These are phyloP conservation scores for Apodemus agrarius DNA, from an alignment of 2,797 vertebrate species.

Conservation along the genomic window DNA sequence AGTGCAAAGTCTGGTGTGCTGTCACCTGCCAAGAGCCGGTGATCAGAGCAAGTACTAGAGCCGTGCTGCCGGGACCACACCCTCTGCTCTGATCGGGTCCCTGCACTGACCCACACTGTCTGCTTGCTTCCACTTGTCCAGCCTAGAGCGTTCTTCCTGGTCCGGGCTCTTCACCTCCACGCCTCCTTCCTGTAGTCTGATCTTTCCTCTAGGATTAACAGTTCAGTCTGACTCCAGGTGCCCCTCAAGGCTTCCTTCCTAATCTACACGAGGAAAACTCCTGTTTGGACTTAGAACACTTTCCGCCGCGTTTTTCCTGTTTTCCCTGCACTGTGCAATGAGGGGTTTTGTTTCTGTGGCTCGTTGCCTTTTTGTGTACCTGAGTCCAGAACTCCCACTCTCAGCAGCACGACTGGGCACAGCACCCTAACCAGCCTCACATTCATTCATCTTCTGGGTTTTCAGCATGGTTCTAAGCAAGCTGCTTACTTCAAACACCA, in stretches of 20 bases:
- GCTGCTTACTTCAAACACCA: no score
- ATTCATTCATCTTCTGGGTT: neutral
- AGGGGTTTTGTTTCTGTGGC: neutral
- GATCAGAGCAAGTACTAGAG: neutral
- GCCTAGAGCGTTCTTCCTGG: no score
- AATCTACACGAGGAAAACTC: neutral
- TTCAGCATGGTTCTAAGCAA: neutral
- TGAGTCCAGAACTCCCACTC: neutral
- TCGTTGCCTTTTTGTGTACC: neutral
- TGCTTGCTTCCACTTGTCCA: neutral
- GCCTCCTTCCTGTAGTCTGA: neutral
- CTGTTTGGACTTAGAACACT: neutral
- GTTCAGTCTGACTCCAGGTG: neutral
- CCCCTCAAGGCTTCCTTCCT: neutral
- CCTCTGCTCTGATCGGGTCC: neutral
- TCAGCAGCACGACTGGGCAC: no score
- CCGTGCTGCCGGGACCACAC: neutral
- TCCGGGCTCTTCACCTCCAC: neutral
- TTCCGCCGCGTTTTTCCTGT: accelerated
- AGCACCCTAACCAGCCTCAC: neutral
- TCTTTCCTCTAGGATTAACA: neutral
- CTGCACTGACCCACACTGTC: neutral
- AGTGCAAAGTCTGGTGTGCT: neutral
- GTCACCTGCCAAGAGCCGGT: neutral
- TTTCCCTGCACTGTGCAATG: neutral